Evolutionary conservation across 2,797 vertebrate species (phyloP), one percentile per base, ranked within the genome.

Genomic region (Acrocephalus scirpaceus): DNA sequence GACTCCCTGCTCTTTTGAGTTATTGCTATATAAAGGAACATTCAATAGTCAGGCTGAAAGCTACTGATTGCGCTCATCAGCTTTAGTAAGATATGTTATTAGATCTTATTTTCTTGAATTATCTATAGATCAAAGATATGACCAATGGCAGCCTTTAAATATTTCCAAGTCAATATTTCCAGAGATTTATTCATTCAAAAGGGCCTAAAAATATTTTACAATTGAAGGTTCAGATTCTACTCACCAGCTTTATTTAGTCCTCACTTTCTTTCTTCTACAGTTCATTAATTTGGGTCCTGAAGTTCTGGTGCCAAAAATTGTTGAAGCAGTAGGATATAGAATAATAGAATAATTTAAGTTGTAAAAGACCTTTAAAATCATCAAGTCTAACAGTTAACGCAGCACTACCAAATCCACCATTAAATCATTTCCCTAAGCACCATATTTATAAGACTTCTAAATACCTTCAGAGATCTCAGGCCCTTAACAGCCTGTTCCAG

Each of bases 1-100:
- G 32, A 40, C 26, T 92, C 50, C 64, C 44, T 64, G 16, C 42
- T 76, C 42, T 76, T 87, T 67, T 87, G 84, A 97, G 30, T 93
- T 94, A 92, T 94, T 67, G 38, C 64, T 64, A 10, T 70, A 73
- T 85, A 80, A 93, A 89, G 48, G 48, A 85, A 34, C 54, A 87
- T 73, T 93, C 88, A 92, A 79, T 95, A 82, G 70, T 70, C 73
- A 90, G 80, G 76, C 67, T 88, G 90, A 94, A 95, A 96, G 76
- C 34, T 76, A 60, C 73, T 95, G 86, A 81, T 88, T 84, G 60
- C 50, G 79, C 90, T 76, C 57, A 88, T 90, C 88, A 92, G 53
- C n/a, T 94, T 84, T 91, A 89, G 71, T 93, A 95, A 90, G 83
- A 61, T 82, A 44, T 7, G 26, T 53, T 88, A 72, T 92, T 90